A percentile compares a stretch with the other conserved stretches of the same genome.
These are phyloP conservation scores for Sesia apiformis DNA, from an alignment of 2,888 invertebrate genomes.

Conservation along the genomic window DNA sequence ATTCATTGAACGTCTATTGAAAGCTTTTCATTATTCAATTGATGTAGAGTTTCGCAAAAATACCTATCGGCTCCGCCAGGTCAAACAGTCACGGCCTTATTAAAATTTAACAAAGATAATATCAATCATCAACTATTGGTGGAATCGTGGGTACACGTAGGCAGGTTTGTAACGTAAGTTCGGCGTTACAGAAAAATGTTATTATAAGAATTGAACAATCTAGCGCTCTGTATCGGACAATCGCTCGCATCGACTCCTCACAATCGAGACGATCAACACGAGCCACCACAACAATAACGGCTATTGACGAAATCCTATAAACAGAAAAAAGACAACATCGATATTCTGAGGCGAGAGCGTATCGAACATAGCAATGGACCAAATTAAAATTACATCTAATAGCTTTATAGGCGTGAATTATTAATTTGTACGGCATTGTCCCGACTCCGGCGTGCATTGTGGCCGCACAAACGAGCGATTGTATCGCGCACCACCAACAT, in stretches of 20 bases:
- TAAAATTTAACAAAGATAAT: constrained; percentile 32
- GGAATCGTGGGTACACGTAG: constrained; percentile 7
- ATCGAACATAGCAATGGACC: constrained; percentile 37
- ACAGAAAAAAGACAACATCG: constrained; percentile 33
- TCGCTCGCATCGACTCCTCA: constrained; percentile 14
- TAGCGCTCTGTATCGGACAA: constrained; percentile 31
- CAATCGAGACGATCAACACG: constrained; percentile 41
- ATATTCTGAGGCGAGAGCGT: constrained; percentile 24
- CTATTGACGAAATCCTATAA: constrained; percentile 49
- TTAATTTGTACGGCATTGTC: constrained; percentile 64
- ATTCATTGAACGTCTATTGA: neutral
- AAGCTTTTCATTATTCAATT: neutral
- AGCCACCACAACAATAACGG: constrained; percentile 33
- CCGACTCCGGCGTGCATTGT: constrained; percentile 21
- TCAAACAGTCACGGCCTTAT: constrained; percentile 34
- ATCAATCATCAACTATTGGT: constrained; percentile 24
- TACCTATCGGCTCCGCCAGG: constrained; percentile 12
- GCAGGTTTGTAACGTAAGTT: constrained; percentile 7
- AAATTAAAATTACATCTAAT: constrained; percentile 62
- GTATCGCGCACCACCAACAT: constrained; percentile 12
- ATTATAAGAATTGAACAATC: constrained; percentile 39
- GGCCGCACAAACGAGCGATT: constrained; percentile 24
- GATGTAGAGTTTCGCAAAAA: constrained; percentile 16
- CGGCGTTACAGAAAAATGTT: constrained; percentile 23
- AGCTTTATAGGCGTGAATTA: constrained; percentile 60